These are phyloP conservation scores for Platysteira castanea DNA, from an alignment of 2,113 vertebrate genomes.

Conservation along the genomic window DNA sequence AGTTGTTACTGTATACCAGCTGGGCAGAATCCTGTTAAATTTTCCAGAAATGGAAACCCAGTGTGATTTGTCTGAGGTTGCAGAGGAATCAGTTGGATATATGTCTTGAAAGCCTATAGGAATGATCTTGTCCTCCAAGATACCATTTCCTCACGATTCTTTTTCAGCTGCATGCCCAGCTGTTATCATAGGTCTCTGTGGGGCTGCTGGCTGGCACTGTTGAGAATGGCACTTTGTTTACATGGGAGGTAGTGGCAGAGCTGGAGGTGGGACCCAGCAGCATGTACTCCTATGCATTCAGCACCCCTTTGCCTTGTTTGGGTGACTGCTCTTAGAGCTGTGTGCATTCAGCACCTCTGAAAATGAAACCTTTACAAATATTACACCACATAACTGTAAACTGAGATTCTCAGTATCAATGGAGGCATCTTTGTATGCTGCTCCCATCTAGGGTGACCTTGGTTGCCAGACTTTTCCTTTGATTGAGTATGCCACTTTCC, in stretches of 20 bases:
- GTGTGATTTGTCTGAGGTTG: background rate
- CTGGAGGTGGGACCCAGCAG: background rate
- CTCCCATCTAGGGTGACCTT: background rate
- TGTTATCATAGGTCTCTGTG: background rate
- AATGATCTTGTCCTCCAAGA: background rate
- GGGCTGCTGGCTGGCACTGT: background rate
- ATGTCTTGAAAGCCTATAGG: background rate
- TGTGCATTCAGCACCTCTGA: background rate
- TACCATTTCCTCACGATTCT: background rate
- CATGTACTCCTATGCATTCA: background rate
- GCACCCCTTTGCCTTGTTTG: background rate
- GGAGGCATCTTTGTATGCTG: background rate
- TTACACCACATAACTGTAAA: background rate
- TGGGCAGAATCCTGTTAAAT: background rate
- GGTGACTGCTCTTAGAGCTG: background rate
- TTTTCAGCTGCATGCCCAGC: background rate
- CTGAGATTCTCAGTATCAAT: background rate
- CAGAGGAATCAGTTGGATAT: background rate
- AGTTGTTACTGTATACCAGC: background rate
- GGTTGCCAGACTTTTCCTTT: background rate
- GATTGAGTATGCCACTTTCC: background rate
- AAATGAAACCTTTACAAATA: background rate
- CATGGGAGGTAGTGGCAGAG: background rate
- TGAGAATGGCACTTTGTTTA: background rate
- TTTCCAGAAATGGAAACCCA: background rate